phyloP scores from a whole-genome alignment of 2,113 vertebrate species.

The Cacatua alba region DNA sequence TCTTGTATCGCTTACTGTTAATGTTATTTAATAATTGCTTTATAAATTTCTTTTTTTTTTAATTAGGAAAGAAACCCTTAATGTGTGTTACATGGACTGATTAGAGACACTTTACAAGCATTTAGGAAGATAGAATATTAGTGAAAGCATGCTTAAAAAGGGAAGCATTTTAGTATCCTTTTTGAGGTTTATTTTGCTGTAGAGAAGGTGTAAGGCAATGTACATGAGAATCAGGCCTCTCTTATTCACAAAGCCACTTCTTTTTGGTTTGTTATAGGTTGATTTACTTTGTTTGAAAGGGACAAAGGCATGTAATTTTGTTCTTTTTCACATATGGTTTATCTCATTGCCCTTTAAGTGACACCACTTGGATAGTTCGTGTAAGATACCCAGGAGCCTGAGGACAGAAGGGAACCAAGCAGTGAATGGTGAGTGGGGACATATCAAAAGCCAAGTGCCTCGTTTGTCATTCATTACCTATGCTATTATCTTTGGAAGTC shows the following conservation, averaged over 20 bases:
- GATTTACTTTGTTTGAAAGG: not conserved
- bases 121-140: not conserved
- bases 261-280: not conserved
- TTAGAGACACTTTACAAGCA: not conserved
- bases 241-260: not conserved
- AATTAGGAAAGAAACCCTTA: not conserved
- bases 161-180: not conserved
- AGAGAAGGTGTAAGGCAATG: not conserved
- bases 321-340: constrained; percentile 46
- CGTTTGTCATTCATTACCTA: not conserved
- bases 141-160: not conserved
- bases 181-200: not conserved
- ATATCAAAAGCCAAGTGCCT: constrained; percentile 25
- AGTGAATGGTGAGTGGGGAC: not conserved
- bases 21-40: not conserved
- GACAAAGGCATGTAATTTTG: not conserved
- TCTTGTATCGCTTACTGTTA: not conserved
- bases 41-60: not conserved
- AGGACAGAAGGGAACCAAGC: constrained; percentile 22
- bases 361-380: not conserved
- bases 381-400: not conserved
- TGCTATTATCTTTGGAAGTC: not conserved
- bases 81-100: not conserved
- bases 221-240: not conserved
- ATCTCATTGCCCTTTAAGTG: constrained; percentile 44